These are phyloP conservation scores for Amphiduros pacificus DNA, from an alignment of 2,888 invertebrate genomes.

Conservation along the genomic window DNA sequence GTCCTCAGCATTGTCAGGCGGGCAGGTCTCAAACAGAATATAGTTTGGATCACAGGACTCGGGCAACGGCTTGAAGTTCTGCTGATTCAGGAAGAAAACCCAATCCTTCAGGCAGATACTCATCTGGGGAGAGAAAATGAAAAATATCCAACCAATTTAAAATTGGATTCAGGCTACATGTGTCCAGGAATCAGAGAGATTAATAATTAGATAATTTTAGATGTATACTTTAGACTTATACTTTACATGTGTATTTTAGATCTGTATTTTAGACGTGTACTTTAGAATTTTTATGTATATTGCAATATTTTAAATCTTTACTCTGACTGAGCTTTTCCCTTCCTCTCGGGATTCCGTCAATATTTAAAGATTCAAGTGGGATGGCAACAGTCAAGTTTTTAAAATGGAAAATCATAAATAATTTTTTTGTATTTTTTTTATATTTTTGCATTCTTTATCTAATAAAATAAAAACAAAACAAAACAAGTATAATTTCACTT, in stretches of 20 bases:
- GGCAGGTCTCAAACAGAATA: constrained; percentile 11
- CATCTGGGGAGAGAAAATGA: constrained; percentile 1
- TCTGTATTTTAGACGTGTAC: too few species aligned
- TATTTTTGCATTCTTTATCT: background rate
- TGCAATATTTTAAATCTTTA: too few species aligned
- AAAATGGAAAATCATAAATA: too few species aligned
- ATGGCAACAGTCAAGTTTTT: too few species aligned
- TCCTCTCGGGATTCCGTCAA: too few species aligned
- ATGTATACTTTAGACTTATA: too few species aligned
- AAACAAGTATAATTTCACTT: background rate
- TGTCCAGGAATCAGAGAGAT: background rate
- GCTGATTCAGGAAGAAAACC: constrained; percentile 5
- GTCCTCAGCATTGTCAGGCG: constrained; percentile 9
- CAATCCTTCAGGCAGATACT: background rate
- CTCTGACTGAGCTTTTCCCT: too few species aligned
- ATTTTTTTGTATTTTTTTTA: background rate
- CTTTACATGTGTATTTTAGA: too few species aligned
- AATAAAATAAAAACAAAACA: background rate
- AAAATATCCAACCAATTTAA: background rate
- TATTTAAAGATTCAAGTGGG: too few species aligned
- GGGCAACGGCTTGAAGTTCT: background rate
- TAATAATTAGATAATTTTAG: too few species aligned
- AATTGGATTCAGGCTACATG: background rate
- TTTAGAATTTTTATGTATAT: too few species aligned
- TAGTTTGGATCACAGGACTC: background rate